These are phyloP conservation scores for Coecobrya sp. DNA, from an alignment of 2,888 invertebrate species.

Conservation along the genomic window DNA sequence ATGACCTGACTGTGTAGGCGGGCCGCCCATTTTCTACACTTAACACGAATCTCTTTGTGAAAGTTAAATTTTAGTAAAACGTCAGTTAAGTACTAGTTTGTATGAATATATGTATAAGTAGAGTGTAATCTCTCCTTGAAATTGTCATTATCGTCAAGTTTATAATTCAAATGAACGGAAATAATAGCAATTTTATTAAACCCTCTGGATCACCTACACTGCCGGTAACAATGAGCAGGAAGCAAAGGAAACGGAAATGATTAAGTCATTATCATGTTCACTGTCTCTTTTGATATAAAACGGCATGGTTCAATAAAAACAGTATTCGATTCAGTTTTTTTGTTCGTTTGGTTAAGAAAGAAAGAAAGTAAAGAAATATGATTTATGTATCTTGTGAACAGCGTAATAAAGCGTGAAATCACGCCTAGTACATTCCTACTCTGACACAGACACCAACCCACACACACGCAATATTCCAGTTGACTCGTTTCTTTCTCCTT, in stretches of 20 bases:
- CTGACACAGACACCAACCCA: not conserved
- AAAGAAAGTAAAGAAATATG: conserved; percentile 57
- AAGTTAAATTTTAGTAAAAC: no score
- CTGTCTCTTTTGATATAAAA: not conserved
- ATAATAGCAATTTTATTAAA: not conserved
- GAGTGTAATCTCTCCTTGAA: not conserved
- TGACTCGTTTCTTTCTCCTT: conserved; percentile 53
- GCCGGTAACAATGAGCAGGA: not conserved
- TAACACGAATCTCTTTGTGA: not conserved
- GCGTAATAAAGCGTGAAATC: conserved; percentile 78
- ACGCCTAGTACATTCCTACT: conserved; percentile 60
- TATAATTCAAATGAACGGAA: not conserved
- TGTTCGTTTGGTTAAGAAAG: not conserved
- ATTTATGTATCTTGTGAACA: conserved; percentile 74
- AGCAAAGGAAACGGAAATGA: conserved; percentile 37
- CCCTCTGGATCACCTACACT: no score
- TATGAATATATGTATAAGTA: no score
- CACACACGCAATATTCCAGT: conserved; percentile 53
- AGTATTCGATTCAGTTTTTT: not conserved
- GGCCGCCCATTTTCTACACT: conserved; percentile 37
- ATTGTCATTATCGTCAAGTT: not conserved
- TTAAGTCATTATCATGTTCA: conserved; percentile 64
- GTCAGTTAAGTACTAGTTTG: no score
- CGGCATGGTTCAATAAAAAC: not conserved
- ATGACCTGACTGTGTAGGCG: not conserved